phyloP scores from a whole-genome alignment of 2,888 invertebrate genomes.

The Acronicta psi region DNA sequence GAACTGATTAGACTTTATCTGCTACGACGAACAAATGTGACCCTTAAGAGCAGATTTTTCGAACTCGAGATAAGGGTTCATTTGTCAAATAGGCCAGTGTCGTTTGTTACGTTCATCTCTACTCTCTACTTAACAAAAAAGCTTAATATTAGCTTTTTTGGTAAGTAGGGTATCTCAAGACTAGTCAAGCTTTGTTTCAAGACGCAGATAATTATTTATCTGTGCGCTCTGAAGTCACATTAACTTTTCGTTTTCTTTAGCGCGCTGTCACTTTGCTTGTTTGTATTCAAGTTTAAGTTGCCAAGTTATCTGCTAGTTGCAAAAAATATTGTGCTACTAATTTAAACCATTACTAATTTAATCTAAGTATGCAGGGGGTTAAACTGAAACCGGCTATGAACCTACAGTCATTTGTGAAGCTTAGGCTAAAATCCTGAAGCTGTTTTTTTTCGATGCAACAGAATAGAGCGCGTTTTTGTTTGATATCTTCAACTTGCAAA shows the following conservation, averaged over 20 bases:
- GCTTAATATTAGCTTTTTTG: not conserved
- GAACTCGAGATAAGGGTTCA: not conserved
- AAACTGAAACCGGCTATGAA: no score
- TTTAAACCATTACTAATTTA: no score
- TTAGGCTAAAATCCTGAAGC: no score
- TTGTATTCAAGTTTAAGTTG: not conserved
- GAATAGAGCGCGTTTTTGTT: no score
- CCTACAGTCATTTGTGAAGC: no score
- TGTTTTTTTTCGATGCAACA: no score
- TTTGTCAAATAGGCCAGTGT: not conserved
- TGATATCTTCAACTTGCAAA: no score
- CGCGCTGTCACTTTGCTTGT: slow-evolving; percentile 1
- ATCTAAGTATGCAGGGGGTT: no score
- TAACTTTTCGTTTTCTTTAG: not conserved
- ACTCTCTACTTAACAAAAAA: no score
- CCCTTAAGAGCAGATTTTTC: slow-evolving; percentile 6
- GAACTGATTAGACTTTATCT: not conserved
- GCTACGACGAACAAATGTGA: not conserved
- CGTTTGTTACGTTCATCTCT: not conserved
- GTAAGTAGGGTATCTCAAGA: not conserved
- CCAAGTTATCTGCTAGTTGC: no score
- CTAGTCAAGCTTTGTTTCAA: slow-evolving; percentile 9
- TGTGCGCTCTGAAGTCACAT: slow-evolving; percentile 1
- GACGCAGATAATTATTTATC: slow-evolving; percentile 4
- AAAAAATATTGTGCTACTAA: no score